Conservation (phyloP, 2,888 invertebrate genomes). For the Clunio marinus region DNA sequence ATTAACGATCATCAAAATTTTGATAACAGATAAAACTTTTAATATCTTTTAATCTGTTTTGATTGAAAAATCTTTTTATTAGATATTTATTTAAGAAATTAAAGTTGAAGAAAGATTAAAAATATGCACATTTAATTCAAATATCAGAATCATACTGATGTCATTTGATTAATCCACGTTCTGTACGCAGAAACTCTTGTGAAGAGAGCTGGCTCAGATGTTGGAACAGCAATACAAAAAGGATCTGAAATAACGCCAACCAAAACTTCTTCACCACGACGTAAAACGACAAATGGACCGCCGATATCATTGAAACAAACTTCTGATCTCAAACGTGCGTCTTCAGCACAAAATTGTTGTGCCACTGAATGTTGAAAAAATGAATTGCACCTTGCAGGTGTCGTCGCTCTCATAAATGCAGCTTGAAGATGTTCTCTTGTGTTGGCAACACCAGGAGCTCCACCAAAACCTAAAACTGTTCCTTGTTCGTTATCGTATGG, state of each 20-base stretch:
- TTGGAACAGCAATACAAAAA: neutral
- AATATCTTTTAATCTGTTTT: no score
- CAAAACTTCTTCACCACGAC: conserved; percentile 20
- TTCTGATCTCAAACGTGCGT: neutral
- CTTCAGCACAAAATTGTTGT: conserved; percentile 22
- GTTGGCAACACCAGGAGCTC: neutral
- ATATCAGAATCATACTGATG: no score
- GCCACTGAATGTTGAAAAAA: neutral
- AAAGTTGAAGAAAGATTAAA: no score
- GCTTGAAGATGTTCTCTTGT: neutral
- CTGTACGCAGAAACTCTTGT: conserved; percentile 22
- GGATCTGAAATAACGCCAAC: conserved; percentile 16
- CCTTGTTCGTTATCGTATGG: conserved; percentile 30
- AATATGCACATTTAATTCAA: no score
- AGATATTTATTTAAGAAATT: no score
- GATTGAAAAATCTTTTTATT: no score
- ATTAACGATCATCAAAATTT: no score
- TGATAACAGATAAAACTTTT: no score
- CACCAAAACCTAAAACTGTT: conserved; percentile 20
- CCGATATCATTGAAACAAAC: conserved; percentile 28
- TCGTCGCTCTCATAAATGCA: neutral
- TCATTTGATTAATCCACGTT: conserved; percentile 12
- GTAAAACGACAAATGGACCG: neutral
- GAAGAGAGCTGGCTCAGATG: conserved; percentile 11
- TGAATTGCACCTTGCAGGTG: neutral